Evolutionary conservation across 2,113 vertebrate genomes (phyloP).

Genomic region (Salvelinus alpinus): DNA sequence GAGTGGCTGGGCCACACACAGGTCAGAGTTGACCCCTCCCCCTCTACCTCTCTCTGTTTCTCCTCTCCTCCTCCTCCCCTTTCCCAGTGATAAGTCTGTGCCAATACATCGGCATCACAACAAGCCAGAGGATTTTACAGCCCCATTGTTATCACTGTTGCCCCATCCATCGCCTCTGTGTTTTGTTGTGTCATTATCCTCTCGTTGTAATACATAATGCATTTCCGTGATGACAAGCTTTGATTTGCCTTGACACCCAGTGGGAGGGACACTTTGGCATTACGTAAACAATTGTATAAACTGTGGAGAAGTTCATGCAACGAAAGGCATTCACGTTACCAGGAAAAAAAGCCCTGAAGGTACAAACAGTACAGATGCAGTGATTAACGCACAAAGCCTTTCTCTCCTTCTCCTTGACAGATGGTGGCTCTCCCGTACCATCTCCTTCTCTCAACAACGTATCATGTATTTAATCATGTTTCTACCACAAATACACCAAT

Average conservation of each 20-base stretch:
- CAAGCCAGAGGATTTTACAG: neutral
- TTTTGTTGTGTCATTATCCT: neutral
- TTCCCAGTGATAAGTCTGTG: constrained; percentile 28
- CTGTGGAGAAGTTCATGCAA: constrained; percentile 4
- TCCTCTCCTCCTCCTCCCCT: neutral
- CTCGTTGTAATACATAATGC: neutral
- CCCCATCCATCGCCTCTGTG: neutral
- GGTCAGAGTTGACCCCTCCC: neutral
- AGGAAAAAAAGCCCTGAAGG: constrained; percentile 33
- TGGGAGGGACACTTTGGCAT: constrained; percentile 15
- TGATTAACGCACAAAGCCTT: constrained; percentile 58
- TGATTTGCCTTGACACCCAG: neutral
- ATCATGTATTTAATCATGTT: constrained; percentile 53
- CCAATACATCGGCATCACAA: constrained; percentile 1
- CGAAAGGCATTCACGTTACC: constrained; percentile 30
- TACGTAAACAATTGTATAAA: constrained; percentile 22
- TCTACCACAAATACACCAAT: constrained; percentile 49
- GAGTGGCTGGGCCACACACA: too few relatives aligned
- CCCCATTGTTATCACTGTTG: constrained; percentile 4
- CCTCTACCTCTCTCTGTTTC: constrained; percentile 20
- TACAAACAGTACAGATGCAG: constrained; percentile 65
- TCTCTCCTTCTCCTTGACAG: constrained; percentile 50
- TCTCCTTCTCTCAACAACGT: constrained; percentile 53
- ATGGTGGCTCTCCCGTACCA: constrained; percentile 57
- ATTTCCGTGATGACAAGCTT: neutral